Conservation (phyloP, 2,113 vertebrate species). For the Ovis canadensis region DNA sequence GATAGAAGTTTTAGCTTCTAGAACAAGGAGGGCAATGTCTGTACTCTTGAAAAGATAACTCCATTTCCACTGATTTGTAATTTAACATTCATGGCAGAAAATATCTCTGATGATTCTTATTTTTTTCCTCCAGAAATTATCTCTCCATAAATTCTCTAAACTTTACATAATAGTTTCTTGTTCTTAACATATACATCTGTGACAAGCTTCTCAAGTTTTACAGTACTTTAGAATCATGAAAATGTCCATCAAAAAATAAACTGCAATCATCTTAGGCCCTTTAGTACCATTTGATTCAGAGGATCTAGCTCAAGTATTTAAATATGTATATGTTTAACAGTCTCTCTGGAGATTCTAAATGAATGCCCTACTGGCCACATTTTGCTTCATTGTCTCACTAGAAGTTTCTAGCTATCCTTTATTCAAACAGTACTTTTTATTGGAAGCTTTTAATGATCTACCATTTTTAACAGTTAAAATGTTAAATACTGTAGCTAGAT, state of each 20-base stretch:
- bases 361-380: not conserved
- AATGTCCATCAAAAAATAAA: not conserved
- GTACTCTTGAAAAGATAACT: not conserved
- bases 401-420: not conserved
- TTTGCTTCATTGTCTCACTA: not conserved
- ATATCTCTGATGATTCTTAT: not conserved
- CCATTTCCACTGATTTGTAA: not conserved
- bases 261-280: not conserved
- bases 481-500: not conserved
- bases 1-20: not conserved
- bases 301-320: not conserved
- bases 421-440: not conserved
- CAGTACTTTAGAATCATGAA: not conserved
- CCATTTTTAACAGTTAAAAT: not conserved
- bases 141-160: not conserved
- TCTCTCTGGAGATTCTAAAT: not conserved
- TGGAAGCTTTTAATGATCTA: not conserved
- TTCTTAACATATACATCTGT: not conserved
- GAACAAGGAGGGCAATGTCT: not conserved
- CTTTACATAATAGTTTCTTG: not conserved
- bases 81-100: not conserved
- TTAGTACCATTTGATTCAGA: not conserved
- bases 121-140: not conserved
- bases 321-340: not conserved
- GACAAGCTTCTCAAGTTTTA: not conserved